Base-by-base conservation (phyloP, 2,888 invertebrate genomes). In the Slavum lentiscoides region DNA sequence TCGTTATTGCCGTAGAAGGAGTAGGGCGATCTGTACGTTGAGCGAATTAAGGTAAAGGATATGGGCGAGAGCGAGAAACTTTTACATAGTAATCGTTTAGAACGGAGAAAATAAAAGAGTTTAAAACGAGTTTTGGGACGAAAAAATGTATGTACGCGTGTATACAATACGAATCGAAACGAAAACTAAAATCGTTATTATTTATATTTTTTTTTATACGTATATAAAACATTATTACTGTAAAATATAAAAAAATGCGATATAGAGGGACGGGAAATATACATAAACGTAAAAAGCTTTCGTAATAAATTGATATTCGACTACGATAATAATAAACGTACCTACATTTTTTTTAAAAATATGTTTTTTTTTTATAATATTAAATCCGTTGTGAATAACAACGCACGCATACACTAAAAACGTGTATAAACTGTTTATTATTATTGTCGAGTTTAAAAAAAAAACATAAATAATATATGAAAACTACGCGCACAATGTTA, bases 301-400 rank as follows among this genome's bases (percentile, higher is more conserved):
- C n/a, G 53, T 64, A 74, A 74, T 74, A 74, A 62, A 74, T 74
- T 74, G 30, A 64, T 64, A 74, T 64, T 53, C n/a, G n/a, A 74
- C 37, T 74, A 74, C 37, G 9, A 37, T 74, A 64, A 37, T 74
- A 64, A 64, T 53, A 64, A 74, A 55, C 53, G n/a, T 62, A 61
- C 17, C 43, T 43, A 43, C 7, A 1, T 43, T 43, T 43, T 43
- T 9, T 43, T 43, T 43, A 4, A 9, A 9, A n/a, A n/a, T n/a
- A n/a, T n/a, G n/a, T n/a, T n/a, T n/a, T n/a, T n/a, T n/a, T n/a
- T 64, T 62, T 21, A 55, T 55, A 55, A 19, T 19, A 37, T 74
- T 55, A 53, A 53, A 74, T 21, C 49, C 21, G 23, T 62, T 74
- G 13, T 9, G 53, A 55, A 62, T 62, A 64, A 64, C 8, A 30